A percentile compares a stretch with the other conserved stretches of the same genome.
Conservation (phyloP, 2,797 vertebrate genomes). For the Tenualosa ilisha region DNA sequence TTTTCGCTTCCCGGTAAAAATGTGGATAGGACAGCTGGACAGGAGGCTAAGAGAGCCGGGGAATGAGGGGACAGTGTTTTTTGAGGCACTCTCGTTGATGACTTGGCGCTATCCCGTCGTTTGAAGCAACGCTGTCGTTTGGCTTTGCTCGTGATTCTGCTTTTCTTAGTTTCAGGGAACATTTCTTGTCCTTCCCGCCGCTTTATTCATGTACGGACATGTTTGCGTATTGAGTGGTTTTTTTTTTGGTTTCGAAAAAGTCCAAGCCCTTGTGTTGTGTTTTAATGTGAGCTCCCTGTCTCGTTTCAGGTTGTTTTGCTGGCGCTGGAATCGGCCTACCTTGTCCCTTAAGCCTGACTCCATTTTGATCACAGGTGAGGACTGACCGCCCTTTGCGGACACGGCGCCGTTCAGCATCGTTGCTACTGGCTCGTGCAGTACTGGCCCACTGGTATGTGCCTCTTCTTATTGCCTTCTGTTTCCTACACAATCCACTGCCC, state of each 20-base stretch:
- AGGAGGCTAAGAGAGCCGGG: constrained; percentile 63
- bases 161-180: constrained; percentile 61
- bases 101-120: constrained; percentile 59
- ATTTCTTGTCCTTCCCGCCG: constrained; percentile 51
- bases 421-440: constrained; percentile 48
- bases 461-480: constrained; percentile 52
- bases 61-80: constrained; percentile 63
- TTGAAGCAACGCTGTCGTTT: constrained; percentile 53
- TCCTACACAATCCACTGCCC: constrained; percentile 12
- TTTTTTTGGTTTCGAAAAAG: constrained; percentile 33
- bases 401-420: constrained; percentile 46
- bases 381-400: constrained; percentile 61
- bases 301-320: constrained; percentile 57
- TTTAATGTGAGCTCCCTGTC: constrained; percentile 61
- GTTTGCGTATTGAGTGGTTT: constrained; percentile 62
- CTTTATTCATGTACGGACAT: constrained; percentile 66
- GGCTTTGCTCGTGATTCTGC: constrained; percentile 46
- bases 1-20: constrained; percentile 73
- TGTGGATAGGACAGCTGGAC: constrained; percentile 68
- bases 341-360: constrained; percentile 68
- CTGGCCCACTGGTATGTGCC: constrained; percentile 69
- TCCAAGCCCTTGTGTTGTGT: constrained; percentile 54
- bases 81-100: constrained; percentile 58
- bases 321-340: constrained; percentile 68
- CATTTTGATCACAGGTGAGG: constrained; percentile 68